Evolutionary conservation across 2,113 vertebrate genomes (phyloP), one percentile per base, ranked within the genome.

Genomic region (Ardeotis arabs): DNA sequence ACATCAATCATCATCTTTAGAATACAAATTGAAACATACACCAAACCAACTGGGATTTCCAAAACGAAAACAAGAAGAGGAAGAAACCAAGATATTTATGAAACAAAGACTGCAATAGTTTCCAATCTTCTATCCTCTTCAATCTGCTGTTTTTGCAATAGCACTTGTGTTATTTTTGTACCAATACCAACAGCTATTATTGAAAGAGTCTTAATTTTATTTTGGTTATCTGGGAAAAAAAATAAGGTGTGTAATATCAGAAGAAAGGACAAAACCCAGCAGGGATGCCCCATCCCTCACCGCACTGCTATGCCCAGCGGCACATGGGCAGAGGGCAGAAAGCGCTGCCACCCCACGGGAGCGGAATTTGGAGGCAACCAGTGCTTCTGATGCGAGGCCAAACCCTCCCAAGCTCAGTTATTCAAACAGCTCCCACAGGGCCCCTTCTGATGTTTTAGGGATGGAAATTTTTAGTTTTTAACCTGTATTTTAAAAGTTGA

Each of bases 261-360:
- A 47, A 73, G 78, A 78, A 82, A 94, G 50, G 10, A 66, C 37
- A 53, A 87, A 91, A 58, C 21, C 19, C 89, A 91, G 91, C 80
- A 74, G 73, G 89, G 64, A 77, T 11, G 2, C 12, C 11, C 74
- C 1, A 5, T 28, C 12, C 41, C 45, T 31, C 37, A 19, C 79
- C 73, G 55, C 45, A 2, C 21, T n/a, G 55, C 52, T 24, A 4
- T 31, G 49, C 35, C 55, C 58, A 13, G 39, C 41, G 17, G n/a
- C n/a, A 56, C 33, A 55, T 41, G 52, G 62, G 28, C 53, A 37
- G 37, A 53, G 91, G 62, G 75, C 64, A 89, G 55, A 49, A 70
- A 41, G 37, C 29, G 72, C 59, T 29, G 53, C 66, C 75, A 53
- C 89, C 56, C 84, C 80, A 35, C 62, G 11, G 49, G 41, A 53